Evolutionary conservation across 2,888 invertebrate genomes (phyloP), one percentile per base, ranked within the genome.

Genomic region (Aricia artaxerxes): DNA sequence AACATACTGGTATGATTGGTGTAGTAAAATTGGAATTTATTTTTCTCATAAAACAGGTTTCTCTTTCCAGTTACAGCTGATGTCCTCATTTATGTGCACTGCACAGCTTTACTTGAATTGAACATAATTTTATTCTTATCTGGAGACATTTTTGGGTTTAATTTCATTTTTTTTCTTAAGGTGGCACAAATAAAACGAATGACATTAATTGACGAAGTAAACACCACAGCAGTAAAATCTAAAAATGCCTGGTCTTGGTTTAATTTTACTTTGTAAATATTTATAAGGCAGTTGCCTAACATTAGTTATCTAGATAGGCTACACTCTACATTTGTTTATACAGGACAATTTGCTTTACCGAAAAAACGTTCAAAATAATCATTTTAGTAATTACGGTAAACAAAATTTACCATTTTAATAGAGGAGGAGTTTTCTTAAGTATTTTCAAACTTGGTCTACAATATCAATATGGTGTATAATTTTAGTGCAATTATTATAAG

Each of bases 41-140:
- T 24, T 64, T 64, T 64, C 31, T 64, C 31, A 16, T n/a, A 6
- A 60, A 60, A 1, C 64, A 64, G 64, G 31, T 64, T 31, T 64
- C 24, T 31, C 31, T 2, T 64, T 64, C 31, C 31, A 61, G 64
- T 64, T 64, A 31, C 31, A 64, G 64, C 11, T 31, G 3, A 64
- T 31, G 31, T 64, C 64, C 64, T 61, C 64, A 16, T 72, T 72
- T 72, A 38, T 38, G 38, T 72, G n/a, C 64, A 31, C 24, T 35
- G 38, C 38, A 6, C 35, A 16, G 16, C 73, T 73, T 40, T 73
- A 40, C 16, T 73, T 73, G 7, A 73, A 40, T 73, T 73, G 35
- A 40, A n/a, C 40, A 73, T 73, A n/a, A 73, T 73, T 73, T 73
- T 31, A 73, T 40, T 73, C 40, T 73, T 16, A 40, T 40, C 73